Percentiles rank a stretch among this genome's conserved stretches.
Evolutionary conservation across 2,888 invertebrate species (phyloP).

Genomic region (Mayetiola destructor): DNA sequence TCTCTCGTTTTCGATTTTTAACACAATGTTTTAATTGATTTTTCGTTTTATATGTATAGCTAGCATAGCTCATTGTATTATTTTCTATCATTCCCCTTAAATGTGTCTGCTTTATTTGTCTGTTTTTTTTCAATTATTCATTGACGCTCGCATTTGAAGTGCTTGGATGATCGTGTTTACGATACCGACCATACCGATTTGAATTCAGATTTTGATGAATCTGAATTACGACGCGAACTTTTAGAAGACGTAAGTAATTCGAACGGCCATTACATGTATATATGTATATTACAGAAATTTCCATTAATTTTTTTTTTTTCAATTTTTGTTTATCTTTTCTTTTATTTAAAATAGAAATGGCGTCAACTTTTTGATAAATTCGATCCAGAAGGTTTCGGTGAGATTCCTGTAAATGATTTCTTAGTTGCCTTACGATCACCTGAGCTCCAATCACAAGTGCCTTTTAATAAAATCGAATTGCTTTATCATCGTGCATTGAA

Average conservation of each 20-base stretch:
- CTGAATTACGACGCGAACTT: slow-evolving; percentile 57
- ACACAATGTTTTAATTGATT: no score
- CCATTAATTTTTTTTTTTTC: background rate
- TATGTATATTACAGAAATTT: no score
- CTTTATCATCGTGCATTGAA: slow-evolving; percentile 57
- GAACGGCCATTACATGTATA: no score
- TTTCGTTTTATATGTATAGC: no score
- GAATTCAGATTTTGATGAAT: slow-evolving; percentile 65
- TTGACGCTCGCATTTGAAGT: slow-evolving; percentile 22
- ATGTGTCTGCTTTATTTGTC: background rate
- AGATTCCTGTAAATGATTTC: slow-evolving; percentile 78
- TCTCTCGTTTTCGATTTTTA: no score
- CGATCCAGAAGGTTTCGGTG: slow-evolving; percentile 85
- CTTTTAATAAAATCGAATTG: slow-evolving; percentile 59
- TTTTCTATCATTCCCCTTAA: no score
- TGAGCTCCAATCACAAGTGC: slow-evolving; percentile 63
- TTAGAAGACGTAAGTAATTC: slow-evolving; percentile 71
- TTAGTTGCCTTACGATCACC: slow-evolving; percentile 57
- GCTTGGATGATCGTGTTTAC: slow-evolving; percentile 45
- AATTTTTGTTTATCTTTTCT: no score
- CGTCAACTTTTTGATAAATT: slow-evolving; percentile 77
- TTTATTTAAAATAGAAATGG: slow-evolving; percentile 94
- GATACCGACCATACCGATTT: slow-evolving; percentile 70
- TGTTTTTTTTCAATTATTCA: slow-evolving; percentile 4
- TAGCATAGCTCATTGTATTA: no score